phyloP scores from a whole-genome alignment of 2,113 vertebrate species.

The Elaphurus davidianus region DNA sequence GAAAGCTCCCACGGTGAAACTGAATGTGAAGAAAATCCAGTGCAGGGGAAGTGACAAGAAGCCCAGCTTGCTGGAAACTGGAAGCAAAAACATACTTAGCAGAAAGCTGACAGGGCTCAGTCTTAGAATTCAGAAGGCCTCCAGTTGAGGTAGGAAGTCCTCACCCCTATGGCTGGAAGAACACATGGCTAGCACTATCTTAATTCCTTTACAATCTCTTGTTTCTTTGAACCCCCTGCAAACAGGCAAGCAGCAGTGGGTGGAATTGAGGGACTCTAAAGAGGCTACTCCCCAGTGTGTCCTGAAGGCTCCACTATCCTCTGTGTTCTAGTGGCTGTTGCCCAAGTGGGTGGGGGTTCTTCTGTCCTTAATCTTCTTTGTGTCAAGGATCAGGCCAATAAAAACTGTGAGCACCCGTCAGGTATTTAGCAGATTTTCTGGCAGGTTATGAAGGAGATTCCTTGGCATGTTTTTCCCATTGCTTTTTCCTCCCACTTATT shows the following conservation, averaged over 20 bases:
- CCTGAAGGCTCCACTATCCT: not conserved
- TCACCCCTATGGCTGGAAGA: not conserved
- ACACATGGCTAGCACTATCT: not conserved
- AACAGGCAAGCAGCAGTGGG: not conserved
- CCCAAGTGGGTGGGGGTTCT: not conserved
- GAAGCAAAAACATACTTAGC: not conserved
- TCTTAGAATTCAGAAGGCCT: not conserved
- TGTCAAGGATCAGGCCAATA: not conserved
- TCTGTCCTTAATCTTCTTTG: not conserved
- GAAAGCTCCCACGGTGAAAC: not conserved
- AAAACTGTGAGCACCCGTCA: not conserved
- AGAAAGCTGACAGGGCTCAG: not conserved
- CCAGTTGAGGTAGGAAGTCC: not conserved
- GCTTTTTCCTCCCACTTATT: not conserved
- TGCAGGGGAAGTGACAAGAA: not conserved
- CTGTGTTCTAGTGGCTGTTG: not conserved
- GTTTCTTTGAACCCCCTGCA: not conserved
- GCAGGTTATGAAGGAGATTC: not conserved
- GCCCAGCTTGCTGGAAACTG: not conserved
- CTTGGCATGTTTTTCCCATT: not conserved
- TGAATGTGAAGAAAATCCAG: not conserved
- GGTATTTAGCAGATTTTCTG: not conserved
- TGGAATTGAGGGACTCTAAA: not conserved
- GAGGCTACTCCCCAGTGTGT: not conserved
- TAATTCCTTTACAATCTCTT: not conserved